Evolutionary conservation across 2,888 invertebrate species (phyloP).

Genomic region (Lasius fuliginosus): DNA sequence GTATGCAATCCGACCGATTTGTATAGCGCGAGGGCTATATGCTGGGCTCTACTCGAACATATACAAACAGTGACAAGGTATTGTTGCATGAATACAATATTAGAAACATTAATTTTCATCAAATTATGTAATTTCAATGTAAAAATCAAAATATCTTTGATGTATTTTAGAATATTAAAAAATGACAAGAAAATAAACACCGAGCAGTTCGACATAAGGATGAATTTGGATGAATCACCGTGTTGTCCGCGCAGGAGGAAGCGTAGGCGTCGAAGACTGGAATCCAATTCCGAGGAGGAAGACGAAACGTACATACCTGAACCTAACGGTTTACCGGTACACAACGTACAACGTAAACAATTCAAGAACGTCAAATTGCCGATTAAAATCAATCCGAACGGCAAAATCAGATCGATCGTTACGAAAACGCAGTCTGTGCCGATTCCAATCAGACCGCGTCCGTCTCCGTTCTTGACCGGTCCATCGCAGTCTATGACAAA

Average conservation of each 20-base stretch:
- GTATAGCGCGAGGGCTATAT: constrained; percentile 90
- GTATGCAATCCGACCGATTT: constrained; percentile 90
- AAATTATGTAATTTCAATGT: constrained; percentile 1
- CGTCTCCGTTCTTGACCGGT: constrained; percentile 75
- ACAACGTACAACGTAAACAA: constrained; percentile 39
- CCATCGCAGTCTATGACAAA: not conserved
- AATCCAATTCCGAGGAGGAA: constrained; percentile 80
- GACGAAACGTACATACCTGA: constrained; percentile 75
- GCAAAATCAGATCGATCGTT: not conserved
- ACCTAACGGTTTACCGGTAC: not conserved
- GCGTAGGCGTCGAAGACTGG: constrained; percentile 78
- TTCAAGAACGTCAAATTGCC: not conserved
- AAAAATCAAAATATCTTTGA: not conserved
- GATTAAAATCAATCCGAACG: not conserved
- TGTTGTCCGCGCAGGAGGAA: constrained; percentile 83
- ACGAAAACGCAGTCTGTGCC: not conserved
- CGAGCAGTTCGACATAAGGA: constrained; percentile 79
- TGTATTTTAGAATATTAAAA: constrained; percentile 78
- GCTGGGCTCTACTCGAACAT: constrained; percentile 91
- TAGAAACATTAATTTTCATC: not conserved
- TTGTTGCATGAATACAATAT: not conserved
- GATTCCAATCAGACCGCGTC: constrained; percentile 33
- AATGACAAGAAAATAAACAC: constrained; percentile 74
- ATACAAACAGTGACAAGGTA: constrained; percentile 82
- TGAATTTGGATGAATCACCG: constrained; percentile 82